phyloP scores from a whole-genome alignment of 2,888 invertebrate genomes.

The Bruchidius siliquastri region DNA sequence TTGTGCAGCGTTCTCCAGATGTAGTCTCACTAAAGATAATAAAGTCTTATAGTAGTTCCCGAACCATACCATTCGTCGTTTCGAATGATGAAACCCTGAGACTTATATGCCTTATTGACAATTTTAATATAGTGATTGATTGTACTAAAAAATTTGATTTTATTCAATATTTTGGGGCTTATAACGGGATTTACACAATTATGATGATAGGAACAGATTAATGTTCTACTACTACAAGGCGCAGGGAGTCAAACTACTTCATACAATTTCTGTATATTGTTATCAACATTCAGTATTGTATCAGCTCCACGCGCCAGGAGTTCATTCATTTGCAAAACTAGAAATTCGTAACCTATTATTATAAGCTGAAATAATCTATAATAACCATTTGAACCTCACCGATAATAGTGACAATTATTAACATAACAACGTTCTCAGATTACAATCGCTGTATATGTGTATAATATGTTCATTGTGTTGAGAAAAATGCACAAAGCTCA shows the following conservation, averaged over 20 bases:
- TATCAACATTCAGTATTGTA: neutral
- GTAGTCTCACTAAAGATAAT: too few relatives aligned
- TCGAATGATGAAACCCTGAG: too few relatives aligned
- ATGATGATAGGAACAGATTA: too few relatives aligned
- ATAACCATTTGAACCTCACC: neutral
- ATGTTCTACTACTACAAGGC: too few relatives aligned
- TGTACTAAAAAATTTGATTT: too few relatives aligned
- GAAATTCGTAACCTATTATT: neutral
- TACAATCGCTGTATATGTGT: slow-evolving; percentile 12
- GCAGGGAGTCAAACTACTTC: neutral
- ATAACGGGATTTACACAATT: too few relatives aligned
- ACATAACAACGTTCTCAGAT: slow-evolving; percentile 20
- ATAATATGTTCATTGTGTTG: neutral
- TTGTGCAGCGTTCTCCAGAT: too few relatives aligned
- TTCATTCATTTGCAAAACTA: neutral
- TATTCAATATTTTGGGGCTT: too few relatives aligned
- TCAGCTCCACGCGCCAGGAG: neutral
- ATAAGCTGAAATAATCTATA: neutral
- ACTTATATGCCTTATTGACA: too few relatives aligned
- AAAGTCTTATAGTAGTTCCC: too few relatives aligned
- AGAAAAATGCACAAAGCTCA: neutral
- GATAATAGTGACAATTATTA: slow-evolving; percentile 3
- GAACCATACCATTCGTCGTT: too few relatives aligned
- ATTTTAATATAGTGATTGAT: too few relatives aligned
- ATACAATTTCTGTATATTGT: neutral